Percentiles rank a stretch among this genome's conserved stretches.
phyloP scores from a whole-genome alignment of 2,113 vertebrate species.

The Ailuropoda melanoleuca region DNA sequence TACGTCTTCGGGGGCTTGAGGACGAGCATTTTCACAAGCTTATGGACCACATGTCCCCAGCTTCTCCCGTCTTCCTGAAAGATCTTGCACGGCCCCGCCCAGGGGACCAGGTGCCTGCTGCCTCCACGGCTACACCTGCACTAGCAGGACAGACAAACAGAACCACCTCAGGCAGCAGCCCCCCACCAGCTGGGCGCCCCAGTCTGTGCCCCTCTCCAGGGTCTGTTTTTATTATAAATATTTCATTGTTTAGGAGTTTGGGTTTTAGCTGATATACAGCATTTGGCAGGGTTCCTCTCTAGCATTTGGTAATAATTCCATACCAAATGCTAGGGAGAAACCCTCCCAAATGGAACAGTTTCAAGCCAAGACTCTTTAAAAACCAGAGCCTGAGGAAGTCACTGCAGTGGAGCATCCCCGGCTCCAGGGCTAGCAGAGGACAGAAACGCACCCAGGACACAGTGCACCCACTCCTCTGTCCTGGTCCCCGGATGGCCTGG shows the following conservation, averaged over 20 bases:
- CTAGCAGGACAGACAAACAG: background rate
- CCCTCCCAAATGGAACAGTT: slow-evolving; percentile 74
- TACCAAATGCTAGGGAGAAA: slow-evolving; percentile 80
- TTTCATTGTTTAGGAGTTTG: slow-evolving; percentile 80
- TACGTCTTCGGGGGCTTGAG: background rate
- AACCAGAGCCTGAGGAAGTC: slow-evolving; percentile 44
- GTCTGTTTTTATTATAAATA: slow-evolving; percentile 79
- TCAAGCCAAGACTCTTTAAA: slow-evolving; percentile 71
- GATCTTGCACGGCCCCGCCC: accelerated
- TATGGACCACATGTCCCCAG: accelerated
- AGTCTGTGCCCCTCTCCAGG: slow-evolving; percentile 42
- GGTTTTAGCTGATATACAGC: slow-evolving; percentile 76
- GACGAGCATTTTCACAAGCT: background rate
- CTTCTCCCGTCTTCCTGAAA: background rate
- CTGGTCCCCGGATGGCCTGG: too few relatives aligned
- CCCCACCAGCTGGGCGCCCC: slow-evolving; percentile 57
- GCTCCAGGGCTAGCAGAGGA: background rate
- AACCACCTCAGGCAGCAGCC: background rate
- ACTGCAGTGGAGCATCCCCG: background rate
- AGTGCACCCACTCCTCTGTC: accelerated
- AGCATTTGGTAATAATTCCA: slow-evolving; percentile 82
- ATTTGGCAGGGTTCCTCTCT: slow-evolving; percentile 72
- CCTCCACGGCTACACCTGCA: accelerated
- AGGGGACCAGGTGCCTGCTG: accelerated
- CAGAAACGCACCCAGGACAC: accelerated